Base-by-base conservation (phyloP, 2,888 invertebrate genomes). In the Autographa pulchrina region DNA sequence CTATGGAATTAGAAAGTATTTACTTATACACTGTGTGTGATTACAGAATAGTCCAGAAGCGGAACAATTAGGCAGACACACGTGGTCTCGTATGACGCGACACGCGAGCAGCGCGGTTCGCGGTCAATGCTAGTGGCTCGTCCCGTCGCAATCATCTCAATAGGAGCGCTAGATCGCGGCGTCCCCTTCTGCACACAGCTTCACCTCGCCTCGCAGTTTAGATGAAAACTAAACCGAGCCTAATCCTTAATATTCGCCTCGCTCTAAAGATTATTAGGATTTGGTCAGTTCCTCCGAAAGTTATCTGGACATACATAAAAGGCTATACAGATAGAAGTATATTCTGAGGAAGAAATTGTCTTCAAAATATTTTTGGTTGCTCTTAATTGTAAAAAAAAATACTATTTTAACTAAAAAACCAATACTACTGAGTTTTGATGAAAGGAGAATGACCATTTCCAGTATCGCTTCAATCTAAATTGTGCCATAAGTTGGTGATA, bases 161-260 rank as follows among this genome's bases (percentile, higher is more conserved):
- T 35, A 65, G 48, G 79, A 69, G n/a, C 69, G 69, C 38, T 35
- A 59, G 75, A 59, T 78, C 75, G 59, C 56, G n/a, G 63, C 43
- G 20, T 13, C 54, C 13, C 25, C 20, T 48, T n/a, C 14, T 48
- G n/a, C 6, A 8, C 48, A n/a, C 48, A 48, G n/a, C n/a, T n/a
- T 8, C 8, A 8, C 16, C 0, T 43, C 43, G 20, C 13, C 20
- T 2, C 54, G 0, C 11, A 25, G 20, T 25, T 20, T 13, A 25
- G 11, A 9, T 25, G 11, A 20, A 25, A 25, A 25, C 20, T 13
- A 25, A 20, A 8, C 11, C 20, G 20, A 4, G 13, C 3, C 25
- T 56, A 25, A 56, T 56, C 54, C 54, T 25, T 20, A 25, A 54
- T 25, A 56, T 56, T 25, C 11, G 25, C 20, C 54, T 25, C 25